Base-by-base conservation (phyloP, 2,888 invertebrate species). In the Carpatolechia fugitivella region DNA sequence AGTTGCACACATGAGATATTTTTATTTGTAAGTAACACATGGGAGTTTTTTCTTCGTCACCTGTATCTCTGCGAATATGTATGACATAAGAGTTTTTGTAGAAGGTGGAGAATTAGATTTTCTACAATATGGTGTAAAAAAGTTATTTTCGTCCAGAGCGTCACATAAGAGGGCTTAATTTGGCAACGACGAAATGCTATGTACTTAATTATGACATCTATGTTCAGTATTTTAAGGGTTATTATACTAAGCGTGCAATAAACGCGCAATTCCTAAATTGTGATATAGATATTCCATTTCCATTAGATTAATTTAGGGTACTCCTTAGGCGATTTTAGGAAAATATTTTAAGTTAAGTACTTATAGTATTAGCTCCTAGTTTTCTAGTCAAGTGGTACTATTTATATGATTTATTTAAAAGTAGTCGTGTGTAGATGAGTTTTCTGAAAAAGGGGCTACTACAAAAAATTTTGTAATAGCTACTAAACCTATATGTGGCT, bases 251-350 rank as follows among this genome's bases (percentile, higher is more conserved):
- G 80, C 84, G 85, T 76, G 67, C 69, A 64, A 50, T 70, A 6
- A 24, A 24, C 76, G 65, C 85, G 87, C 80, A 70, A 86, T 88
- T 89, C 89, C 89, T 88, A 85, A 80, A 80, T 82, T 89, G 88
- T 89, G 88, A 89, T 89, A 87, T 78, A 80, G 74, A 72, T 77
- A 80, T 80, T 84, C 78, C 76, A 82, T 74, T 76, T 76, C 70
- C 70, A 71, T 62, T 80, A 72, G 67, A 63, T 63, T 65, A 69
- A 64, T 40, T 55, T 56, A 59, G 51, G 54, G 53, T 55, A 60
- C 18, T 14, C 60, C 64, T 70, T 24, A 24, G 6, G 24, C 24
- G 24, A 24, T 24, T 24, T 58, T 65, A 56, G 52, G 49, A 35
- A 52, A 48, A 52, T 52, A 52, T 47, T 56, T 20, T 56, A 56